Evolutionary conservation across 2,888 invertebrate species (phyloP).

Genomic region (Neria commutata): DNA sequence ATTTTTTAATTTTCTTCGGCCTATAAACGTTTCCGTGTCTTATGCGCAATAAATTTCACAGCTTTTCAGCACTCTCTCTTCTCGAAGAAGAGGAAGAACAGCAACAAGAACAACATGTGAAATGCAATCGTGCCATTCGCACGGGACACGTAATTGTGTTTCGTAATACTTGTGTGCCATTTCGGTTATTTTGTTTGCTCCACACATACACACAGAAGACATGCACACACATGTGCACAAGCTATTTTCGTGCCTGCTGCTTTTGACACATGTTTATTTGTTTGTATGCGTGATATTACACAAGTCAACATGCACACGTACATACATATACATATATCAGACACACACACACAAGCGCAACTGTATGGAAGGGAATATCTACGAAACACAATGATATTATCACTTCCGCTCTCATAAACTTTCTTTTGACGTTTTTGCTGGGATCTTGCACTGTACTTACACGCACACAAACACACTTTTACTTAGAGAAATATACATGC

Average conservation of each 20-base stretch:
- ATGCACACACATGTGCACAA: too few species aligned
- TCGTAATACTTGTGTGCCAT: background rate
- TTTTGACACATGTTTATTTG: conserved; percentile 5
- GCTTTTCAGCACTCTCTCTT: too few species aligned
- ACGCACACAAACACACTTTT: too few species aligned
- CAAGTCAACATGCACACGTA: background rate
- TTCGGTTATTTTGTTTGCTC: background rate
- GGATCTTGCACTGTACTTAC: too few species aligned
- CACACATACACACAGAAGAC: too few species aligned
- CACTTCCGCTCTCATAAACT: background rate
- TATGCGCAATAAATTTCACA: too few species aligned
- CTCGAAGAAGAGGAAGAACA: background rate
- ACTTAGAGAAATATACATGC: too few species aligned
- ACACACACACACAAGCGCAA: background rate
- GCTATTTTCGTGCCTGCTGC: too few species aligned
- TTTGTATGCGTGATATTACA: background rate
- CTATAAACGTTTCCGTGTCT: too few species aligned
- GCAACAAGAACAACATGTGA: background rate
- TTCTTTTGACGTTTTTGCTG: too few species aligned
- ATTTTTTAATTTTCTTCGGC: too few species aligned
- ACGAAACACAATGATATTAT: background rate
- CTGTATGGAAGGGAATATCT: background rate
- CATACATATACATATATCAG: background rate
- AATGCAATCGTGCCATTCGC: background rate
- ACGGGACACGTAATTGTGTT: conserved; percentile 11